Base-by-base conservation (phyloP, 1,140 invertebrate genomes). In the Polypedilum pembai region DNA sequence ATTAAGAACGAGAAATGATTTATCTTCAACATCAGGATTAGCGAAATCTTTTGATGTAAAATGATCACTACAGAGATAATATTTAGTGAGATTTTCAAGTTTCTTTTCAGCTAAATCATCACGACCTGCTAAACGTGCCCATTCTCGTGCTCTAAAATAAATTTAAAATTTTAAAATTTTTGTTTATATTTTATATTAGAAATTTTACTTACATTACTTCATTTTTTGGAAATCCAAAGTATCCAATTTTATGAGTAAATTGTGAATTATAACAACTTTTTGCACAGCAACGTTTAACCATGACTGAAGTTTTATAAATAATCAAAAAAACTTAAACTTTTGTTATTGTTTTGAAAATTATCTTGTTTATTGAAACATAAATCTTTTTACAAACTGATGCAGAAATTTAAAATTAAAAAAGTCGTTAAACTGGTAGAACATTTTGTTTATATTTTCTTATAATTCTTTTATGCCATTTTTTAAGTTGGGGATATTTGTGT, bases 201-300 rank as follows among this genome's bases (percentile, higher is more conserved):
- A 69, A 3, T 69, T 69, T 7, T 20, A 7, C 20, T 69, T 20
- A 69, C 65, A 21, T 20, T 20, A 20, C 17, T 18, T 69, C 65
- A 21, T 21, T 69, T 20, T 69, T 69, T 7, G 65, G 65, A 69
- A 20, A 69, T 18, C 65, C 65, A 69, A 69, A 69, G 7, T 69
- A 69, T 69, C 65, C 65, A 21, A 69, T 69, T 69, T 69, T 69
- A 18, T 69, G 65, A 18, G 65, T 69, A 69, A 69, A 21, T 21
- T 69, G 65, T 69, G 65, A 69, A 21, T 69, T 69, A 21, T 69
- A 69, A 7, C 65, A 69, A 18, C 20, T 69, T 69, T 69, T 69
- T 8, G 65, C 65, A 20, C 17, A 69, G 7, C 65, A 69, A 7
- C 65, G 65, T 18, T 69, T 69, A 1, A 69, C 65, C 65, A 69